Percentiles rank a stretch among this genome's conserved stretches.
Evolutionary conservation across 1,140 invertebrate genomes (phyloP).

Genomic region (Caenorhabditis remanei): DNA sequence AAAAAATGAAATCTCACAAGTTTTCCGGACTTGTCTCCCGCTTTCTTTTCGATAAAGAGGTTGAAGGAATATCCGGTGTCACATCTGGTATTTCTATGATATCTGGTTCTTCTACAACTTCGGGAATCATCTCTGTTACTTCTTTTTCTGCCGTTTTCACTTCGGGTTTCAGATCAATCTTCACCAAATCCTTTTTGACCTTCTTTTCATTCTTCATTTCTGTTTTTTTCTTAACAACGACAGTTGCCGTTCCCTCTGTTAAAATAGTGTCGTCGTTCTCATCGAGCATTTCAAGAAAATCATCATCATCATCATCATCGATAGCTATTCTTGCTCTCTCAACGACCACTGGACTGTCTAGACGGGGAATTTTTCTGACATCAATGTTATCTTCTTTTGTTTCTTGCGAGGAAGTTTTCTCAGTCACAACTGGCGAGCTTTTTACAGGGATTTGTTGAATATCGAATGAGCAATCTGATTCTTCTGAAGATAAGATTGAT

Average conservation of each 20-base stretch:
- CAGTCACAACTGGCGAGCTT: no score
- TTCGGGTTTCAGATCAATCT: background rate
- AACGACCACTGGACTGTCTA: background rate
- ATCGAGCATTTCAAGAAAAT: constrained; percentile 6
- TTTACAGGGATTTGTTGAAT: no score
- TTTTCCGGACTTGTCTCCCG: background rate
- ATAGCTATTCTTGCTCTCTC: background rate
- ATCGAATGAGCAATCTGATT: no score
- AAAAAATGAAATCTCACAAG: background rate
- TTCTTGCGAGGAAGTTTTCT: no score
- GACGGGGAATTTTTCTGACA: background rate
- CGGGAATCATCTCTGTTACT: background rate
- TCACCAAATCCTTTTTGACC: background rate
- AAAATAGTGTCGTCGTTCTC: background rate
- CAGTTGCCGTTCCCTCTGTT: background rate
- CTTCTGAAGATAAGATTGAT: no score
- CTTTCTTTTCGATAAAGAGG: background rate
- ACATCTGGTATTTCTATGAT: background rate
- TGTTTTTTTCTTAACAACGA: background rate
- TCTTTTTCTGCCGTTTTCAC: background rate
- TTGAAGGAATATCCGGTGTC: background rate
- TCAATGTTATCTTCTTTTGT: background rate
- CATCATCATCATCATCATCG: background rate
- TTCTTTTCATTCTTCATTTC: background rate
- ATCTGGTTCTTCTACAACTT: background rate